phyloP scores from a whole-genome alignment of 2,113 vertebrate species.

The Cinclus cinclus region DNA sequence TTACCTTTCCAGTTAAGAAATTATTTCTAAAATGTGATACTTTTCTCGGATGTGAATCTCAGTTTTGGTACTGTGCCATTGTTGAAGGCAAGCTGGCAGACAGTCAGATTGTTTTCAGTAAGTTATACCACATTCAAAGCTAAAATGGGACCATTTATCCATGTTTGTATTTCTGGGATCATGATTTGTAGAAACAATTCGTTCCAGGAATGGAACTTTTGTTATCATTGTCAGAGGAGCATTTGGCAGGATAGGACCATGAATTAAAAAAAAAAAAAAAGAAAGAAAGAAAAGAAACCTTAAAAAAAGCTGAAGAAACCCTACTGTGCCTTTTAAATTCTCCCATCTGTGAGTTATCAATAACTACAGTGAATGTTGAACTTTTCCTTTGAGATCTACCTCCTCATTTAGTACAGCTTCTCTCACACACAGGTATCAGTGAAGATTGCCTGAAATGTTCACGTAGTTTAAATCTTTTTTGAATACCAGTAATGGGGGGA shows the following conservation, averaged over 20 bases:
- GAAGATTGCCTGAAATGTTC: not conserved
- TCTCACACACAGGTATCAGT: not conserved
- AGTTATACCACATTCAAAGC: conserved; percentile 46
- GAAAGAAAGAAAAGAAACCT: not conserved
- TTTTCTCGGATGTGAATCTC: not conserved
- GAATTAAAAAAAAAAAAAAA: not conserved
- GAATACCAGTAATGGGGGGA: not conserved
- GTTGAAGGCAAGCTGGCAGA: conserved; percentile 64
- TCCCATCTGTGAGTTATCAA: not conserved
- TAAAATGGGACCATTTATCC: conserved; percentile 66
- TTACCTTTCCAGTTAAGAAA: conserved; percentile 31
- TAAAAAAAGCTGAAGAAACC: not conserved
- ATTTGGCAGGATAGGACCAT: conserved; percentile 31
- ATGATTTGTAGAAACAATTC: conserved; percentile 58
- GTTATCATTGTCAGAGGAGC: conserved; percentile 48
- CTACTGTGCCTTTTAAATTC: not conserved
- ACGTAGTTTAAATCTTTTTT: not conserved
- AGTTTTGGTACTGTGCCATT: conserved; percentile 50
- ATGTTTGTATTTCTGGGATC: conserved; percentile 66
- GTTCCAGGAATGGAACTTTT: conserved; percentile 64
- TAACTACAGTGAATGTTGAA: not conserved
- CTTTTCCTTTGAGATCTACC: not conserved
- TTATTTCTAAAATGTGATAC: not conserved
- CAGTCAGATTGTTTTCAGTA: conserved; percentile 66
- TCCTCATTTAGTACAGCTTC: not conserved